Evolutionary conservation across 2,888 invertebrate species (phyloP), one percentile per base, ranked within the genome.

Genomic region (Cartodere bifasciata): DNA sequence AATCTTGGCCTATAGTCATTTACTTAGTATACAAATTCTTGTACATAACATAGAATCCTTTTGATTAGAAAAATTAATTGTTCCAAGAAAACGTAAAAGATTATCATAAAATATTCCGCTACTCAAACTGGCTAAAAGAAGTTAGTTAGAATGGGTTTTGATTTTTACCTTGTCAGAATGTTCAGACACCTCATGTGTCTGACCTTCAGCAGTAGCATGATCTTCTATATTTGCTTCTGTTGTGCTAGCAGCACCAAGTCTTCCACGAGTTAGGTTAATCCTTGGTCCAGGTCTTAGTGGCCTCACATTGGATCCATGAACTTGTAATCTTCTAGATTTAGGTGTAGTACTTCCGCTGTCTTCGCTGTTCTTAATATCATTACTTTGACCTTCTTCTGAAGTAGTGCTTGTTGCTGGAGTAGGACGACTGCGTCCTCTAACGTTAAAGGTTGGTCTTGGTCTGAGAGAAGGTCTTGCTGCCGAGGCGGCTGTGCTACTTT

Each of bases 281-380:
- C 75, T 67, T 2, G 74, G 70, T 2, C 76, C 77, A 1, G 78
- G 78, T 32, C 78, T 63, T 29, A 76, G 60, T 0, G 77, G 68
- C 29, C 75, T 65, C 13, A 69, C 65, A 3, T 57, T 58, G 3
- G 39, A 43, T 27, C 52, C 60, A 2, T 56, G 54, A 16, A 47
- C 55, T 43, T 43, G 45, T 11, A 65, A 56, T 5, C 63, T 55
- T 9, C 60, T 56, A 9, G 56, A 42, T 37, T 50, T 50, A 2
- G 53, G 46, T 5, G 59, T 54, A 13, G 50, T 52, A 11, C 39
- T 45, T 25, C 32, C 31, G 23, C 33, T 35, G 14, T 32, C 13
- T 16, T 36, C 32, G n/a, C 24, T 22, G 14, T 29, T 24, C 11
- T 32, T 25, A 13, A 23, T 20, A 28, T n/a, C 25, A 27, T n/a